phyloP scores from a whole-genome alignment of 1,140 invertebrate genomes.

The Sweltsa coloradensis region DNA sequence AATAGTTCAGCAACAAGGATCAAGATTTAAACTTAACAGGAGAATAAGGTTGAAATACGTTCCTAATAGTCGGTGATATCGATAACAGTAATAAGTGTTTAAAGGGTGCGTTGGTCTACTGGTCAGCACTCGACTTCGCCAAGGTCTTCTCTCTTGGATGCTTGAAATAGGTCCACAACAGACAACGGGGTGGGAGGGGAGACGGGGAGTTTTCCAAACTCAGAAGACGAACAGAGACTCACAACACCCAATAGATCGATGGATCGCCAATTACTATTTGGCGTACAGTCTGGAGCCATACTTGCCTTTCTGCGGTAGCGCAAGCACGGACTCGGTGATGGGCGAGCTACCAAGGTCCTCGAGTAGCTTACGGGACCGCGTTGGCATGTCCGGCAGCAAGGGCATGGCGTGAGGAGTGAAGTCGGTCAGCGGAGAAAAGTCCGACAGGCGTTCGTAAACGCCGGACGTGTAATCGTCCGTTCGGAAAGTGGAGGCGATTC shows the following conservation, averaged over 20 bases:
- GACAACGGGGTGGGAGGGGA: neutral
- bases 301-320: conserved; percentile 29
- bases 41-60: conserved; percentile 1
- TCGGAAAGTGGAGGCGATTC: conserved; percentile 37
- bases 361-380: conserved; percentile 42
- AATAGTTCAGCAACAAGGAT: conserved; percentile 7
- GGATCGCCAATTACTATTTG: conserved; percentile 9
- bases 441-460: conserved; percentile 31
- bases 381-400: conserved; percentile 46
- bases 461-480: conserved; percentile 32
- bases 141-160: neutral
- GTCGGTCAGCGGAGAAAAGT: conserved; percentile 34
- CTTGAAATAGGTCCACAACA: neutral
- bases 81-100: neutral
- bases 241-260: neutral
- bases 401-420: conserved; percentile 48
- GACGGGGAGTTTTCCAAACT: too few species aligned
- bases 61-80: neutral
- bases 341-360: conserved; percentile 45
- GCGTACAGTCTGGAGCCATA: conserved; percentile 19
- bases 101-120: neutral
- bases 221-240: neutral
- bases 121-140: neutral
- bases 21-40: conserved; percentile 3
- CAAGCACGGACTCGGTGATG: conserved; percentile 27